Percentiles rank a stretch among this genome's conserved stretches.
These are phyloP conservation scores for Tillus elongatus DNA, from an alignment of 2,888 invertebrate genomes.

Conservation along the genomic window DNA sequence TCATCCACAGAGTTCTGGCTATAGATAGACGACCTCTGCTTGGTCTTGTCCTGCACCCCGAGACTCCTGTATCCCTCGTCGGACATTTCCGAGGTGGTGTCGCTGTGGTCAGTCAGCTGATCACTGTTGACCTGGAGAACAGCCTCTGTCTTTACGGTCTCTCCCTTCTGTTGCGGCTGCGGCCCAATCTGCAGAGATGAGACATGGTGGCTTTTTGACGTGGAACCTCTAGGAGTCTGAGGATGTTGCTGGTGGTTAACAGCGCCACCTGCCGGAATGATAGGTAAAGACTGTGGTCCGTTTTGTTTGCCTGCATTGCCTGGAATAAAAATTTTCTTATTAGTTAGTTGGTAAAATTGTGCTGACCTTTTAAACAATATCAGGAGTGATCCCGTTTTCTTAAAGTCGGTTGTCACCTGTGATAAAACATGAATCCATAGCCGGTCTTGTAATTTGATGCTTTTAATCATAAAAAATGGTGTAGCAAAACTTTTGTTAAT, in stretches of 20 bases:
- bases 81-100: slow-evolving; percentile 75
- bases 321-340: too few species aligned
- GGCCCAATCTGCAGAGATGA: slow-evolving; percentile 42
- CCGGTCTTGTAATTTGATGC: too few species aligned
- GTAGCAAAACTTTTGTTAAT: too few species aligned
- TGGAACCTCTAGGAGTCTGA: slow-evolving; percentile 22
- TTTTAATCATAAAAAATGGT: too few species aligned
- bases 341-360: too few species aligned
- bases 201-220: slow-evolving; percentile 40
- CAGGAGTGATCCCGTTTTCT: too few species aligned
- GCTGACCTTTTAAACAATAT: too few species aligned
- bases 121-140: slow-evolving; percentile 33
- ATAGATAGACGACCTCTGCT: slow-evolving; percentile 57
- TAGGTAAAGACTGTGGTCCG: slow-evolving; percentile 23
- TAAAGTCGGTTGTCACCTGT: too few species aligned
- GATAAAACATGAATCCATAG: too few species aligned
- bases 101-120: slow-evolving; percentile 49
- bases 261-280: too few species aligned
- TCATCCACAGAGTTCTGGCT: slow-evolving; percentile 66
- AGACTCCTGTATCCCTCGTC: slow-evolving; percentile 78
- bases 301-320: slow-evolving; percentile 15
- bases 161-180: slow-evolving; percentile 22
- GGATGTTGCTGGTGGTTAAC: too few species aligned
- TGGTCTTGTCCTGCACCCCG: slow-evolving; percentile 50
- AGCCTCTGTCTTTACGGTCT: slow-evolving; percentile 41